Evolutionary conservation across 2,888 invertebrate genomes (phyloP).

Genomic region (Agrotis segetum): DNA sequence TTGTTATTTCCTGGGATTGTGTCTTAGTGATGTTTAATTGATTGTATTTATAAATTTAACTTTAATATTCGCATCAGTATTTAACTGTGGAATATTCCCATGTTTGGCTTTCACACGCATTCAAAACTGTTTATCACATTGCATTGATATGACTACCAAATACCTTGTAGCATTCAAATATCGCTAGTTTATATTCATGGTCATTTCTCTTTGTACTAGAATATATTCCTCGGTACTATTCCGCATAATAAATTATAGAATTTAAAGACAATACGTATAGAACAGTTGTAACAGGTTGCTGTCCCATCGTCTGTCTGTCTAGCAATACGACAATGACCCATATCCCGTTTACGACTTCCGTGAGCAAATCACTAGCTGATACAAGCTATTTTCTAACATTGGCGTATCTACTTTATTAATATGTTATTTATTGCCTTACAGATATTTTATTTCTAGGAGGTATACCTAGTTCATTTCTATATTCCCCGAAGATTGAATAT

Average conservation of each 20-base stretch:
- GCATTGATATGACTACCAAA: slow-evolving; percentile 24
- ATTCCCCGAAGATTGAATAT: neutral
- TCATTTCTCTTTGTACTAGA: neutral
- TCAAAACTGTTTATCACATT: slow-evolving; percentile 29
- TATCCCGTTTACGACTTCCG: slow-evolving; percentile 58
- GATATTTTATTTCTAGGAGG: slow-evolving; percentile 3
- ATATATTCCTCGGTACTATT: slow-evolving; percentile 6
- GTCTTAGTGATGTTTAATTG: slow-evolving; percentile 1
- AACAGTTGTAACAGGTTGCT: slow-evolving; percentile 43
- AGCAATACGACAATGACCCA: slow-evolving; percentile 53
- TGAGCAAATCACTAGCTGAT: slow-evolving; percentile 50
- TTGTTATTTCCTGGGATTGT: slow-evolving; percentile 23
- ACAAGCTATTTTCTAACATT: slow-evolving; percentile 32
- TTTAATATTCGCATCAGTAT: slow-evolving; percentile 3
- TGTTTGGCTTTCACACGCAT: slow-evolving; percentile 30
- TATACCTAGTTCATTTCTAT: neutral
- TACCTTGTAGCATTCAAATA: slow-evolving; percentile 10
- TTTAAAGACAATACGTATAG: slow-evolving; percentile 37
- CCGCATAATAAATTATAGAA: slow-evolving; percentile 22
- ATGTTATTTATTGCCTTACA: neutral
- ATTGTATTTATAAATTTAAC: neutral
- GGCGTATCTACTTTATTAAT: neutral
- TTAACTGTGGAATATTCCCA: neutral
- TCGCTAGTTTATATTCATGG: slow-evolving; percentile 26
- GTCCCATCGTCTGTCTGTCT: slow-evolving; percentile 39